Percentiles rank a stretch among this genome's conserved stretches.
Conservation (phyloP, 2,113 vertebrate genomes). For the Aldabrachelys gigantea region DNA sequence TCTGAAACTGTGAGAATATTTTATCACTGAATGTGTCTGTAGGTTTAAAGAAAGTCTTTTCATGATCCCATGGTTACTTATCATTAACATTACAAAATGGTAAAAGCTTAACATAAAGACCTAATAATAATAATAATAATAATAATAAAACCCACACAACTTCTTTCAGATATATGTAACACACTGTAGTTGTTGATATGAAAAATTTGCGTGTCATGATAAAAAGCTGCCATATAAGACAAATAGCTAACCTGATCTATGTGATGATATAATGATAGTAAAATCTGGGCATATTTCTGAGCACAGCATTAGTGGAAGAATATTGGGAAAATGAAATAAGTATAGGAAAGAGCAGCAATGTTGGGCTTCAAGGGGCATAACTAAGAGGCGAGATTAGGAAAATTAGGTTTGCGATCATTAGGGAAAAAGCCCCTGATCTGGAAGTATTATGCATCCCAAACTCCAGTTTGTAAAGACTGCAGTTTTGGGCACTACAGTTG, state of each 20-base stretch:
- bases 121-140: neutral
- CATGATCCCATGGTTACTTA: neutral
- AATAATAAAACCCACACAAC: neutral
- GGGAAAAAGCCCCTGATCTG: neutral
- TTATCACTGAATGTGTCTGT: neutral
- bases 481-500: neutral
- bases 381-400: neutral
- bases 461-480: fast-evolving
- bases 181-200: neutral
- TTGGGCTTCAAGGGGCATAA: neutral
- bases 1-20: neutral
- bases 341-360: neutral
- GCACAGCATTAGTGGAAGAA: neutral
- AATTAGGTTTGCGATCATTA: neutral
- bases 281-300: neutral
- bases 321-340: neutral
- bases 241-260: neutral
- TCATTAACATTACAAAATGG: neutral
- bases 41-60: conserved; percentile 1
- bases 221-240: neutral
- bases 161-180: neutral
- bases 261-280: neutral
- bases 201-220: neutral
- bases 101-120: neutral
- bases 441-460: fast-evolving